Percentiles rank a stretch among this genome's conserved stretches.
phyloP scores from a whole-genome alignment of 2,888 invertebrate species.

The Sericinus montela region DNA sequence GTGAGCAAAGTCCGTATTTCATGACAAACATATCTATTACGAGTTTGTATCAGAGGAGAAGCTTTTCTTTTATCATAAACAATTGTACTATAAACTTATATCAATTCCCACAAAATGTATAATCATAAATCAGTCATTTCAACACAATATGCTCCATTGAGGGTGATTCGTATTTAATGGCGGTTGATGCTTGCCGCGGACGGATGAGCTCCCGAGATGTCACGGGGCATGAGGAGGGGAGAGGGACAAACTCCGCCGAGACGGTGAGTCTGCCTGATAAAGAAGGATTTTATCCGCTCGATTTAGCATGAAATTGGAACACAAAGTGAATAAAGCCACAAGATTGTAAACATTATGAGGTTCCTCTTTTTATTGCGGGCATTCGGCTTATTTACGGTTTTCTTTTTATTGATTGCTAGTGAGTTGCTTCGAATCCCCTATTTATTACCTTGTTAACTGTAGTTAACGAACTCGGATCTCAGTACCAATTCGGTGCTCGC shows the following conservation, averaged over 20 bases:
- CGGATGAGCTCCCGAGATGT: constrained; percentile 26
- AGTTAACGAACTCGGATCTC: constrained; percentile 70
- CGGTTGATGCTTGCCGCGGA: constrained; percentile 51
- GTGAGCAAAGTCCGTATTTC: background rate
- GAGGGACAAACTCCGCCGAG: constrained; percentile 46
- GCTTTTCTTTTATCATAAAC: background rate
- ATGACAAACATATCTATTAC: background rate
- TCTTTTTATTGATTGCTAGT: constrained; percentile 70
- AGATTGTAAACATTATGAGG: constrained; percentile 78
- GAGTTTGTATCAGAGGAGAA: background rate
- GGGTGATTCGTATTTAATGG: constrained; percentile 64
- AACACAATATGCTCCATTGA: constrained; percentile 58
- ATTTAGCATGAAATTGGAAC: constrained; percentile 80
- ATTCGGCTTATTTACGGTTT: constrained; percentile 73
- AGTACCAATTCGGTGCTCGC: constrained; percentile 49
- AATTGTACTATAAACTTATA: constrained; percentile 24
- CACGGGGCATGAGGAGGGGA: constrained; percentile 24
- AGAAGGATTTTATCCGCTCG: constrained; percentile 75
- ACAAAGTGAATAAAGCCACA: constrained; percentile 80
- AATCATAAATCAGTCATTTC: constrained; percentile 60
- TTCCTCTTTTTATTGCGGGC: constrained; percentile 71
- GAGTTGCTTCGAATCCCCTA: constrained; percentile 55
- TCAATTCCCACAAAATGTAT: constrained; percentile 56
- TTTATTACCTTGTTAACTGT: constrained; percentile 77
- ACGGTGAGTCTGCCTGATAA: constrained; percentile 75